phyloP scores from a whole-genome alignment of 2,797 vertebrate genomes.

The Sebastes oblongus region DNA sequence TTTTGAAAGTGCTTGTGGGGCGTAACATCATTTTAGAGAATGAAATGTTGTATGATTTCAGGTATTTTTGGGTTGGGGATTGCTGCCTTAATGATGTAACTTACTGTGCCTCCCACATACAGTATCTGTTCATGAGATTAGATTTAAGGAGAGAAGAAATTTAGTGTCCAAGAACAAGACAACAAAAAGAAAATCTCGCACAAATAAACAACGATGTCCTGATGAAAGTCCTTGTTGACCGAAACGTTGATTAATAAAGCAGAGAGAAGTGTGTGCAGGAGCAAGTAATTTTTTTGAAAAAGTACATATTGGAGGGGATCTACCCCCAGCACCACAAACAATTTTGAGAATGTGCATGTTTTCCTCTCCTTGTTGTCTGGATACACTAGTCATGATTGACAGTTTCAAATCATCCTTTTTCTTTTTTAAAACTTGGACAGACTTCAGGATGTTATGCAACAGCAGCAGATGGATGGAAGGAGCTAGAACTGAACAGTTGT shows the following conservation, averaged over 20 bases:
- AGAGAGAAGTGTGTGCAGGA: too few relatives aligned
- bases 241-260: too few relatives aligned
- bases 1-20: background rate
- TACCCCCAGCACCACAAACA: fast-evolving
- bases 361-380: too few relatives aligned
- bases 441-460: constrained; percentile 37
- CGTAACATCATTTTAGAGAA: background rate
- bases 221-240: too few relatives aligned
- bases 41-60: background rate
- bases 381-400: background rate
- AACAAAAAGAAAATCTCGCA: background rate
- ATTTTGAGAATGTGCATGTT: too few relatives aligned
- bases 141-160: background rate
- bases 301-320: too few relatives aligned
- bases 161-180: background rate
- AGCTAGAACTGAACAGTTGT: background rate
- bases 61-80: background rate
- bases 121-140: background rate
- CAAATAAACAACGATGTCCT: too few relatives aligned
- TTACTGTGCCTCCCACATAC: background rate
- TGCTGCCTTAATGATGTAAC: constrained; percentile 4
- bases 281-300: too few relatives aligned
- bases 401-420: background rate
- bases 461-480: constrained; percentile 47
- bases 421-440: background rate